Base-by-base conservation (phyloP, 2,797 vertebrate species). In the Coilia nasus region DNA sequence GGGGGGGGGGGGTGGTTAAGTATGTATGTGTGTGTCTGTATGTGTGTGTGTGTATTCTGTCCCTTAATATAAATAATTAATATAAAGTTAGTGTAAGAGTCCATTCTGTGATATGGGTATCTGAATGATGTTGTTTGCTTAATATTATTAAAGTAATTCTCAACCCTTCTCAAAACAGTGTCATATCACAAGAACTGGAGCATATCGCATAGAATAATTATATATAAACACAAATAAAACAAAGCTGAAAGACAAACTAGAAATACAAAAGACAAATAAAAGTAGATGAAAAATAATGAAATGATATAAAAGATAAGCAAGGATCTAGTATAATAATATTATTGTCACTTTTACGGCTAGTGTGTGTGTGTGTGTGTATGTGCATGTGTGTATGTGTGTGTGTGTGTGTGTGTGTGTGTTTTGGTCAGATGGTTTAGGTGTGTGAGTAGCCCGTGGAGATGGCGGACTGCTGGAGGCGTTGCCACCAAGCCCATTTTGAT, bases 401-500 rank as follows among this genome's bases (percentile, higher is more conserved):
- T 78, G 71, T 78, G 71, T 44, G 35, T 44, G 35, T 78, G 35
- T 78, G 71, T 78, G 1, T 84, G 85, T 84, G 83, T 88, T 84
- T 81, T 82, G 85, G 85, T 90, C 92, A 93, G 91, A 93, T 93
- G 91, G 91, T 87, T 89, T 88, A 83, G 89, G 86, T 56, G 57
- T 88, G 88, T 84, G 88, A 90, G 88, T 90, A 1, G 90, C 84
- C 93, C 91, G 87, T 89, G 92, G 91, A 93, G 91, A 91, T 89
- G 90, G 91, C 83, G 75, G 91, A 83, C 88, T 83, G 91, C 90
- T 92, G 88, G 93, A 88, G 88, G 86, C 91, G 90, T 85, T 91
- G 89, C 89, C 89, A 93, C 92, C 90, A 89, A 93, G 91, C 89
- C 88, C 88, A 91, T 93, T 94, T 92, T 93, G 91, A 95, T 93